Percentiles rank a stretch among this genome's conserved stretches.
These are phyloP conservation scores for Neelides sp. DNA, from an alignment of 1,140 invertebrate genomes.

Conservation along the genomic window DNA sequence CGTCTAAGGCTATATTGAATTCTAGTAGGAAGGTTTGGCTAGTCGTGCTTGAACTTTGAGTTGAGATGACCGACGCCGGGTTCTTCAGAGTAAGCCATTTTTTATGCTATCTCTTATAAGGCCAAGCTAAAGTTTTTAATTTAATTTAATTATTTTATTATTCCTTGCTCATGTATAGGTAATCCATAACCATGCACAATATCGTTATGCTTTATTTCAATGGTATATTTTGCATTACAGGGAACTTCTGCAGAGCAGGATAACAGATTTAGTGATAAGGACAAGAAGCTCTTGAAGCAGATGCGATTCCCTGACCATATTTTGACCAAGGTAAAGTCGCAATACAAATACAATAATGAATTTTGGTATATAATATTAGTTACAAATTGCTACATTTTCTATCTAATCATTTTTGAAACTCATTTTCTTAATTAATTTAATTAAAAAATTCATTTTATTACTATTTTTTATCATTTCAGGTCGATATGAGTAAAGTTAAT, in stretches of 20 bases:
- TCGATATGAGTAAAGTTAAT: constrained; percentile 98
- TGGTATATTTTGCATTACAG: constrained; percentile 42
- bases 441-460: constrained; percentile 10
- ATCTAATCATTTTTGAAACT: constrained; percentile 11
- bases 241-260: constrained; percentile 97
- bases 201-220: background rate
- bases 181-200: background rate
- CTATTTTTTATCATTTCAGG: constrained; percentile 46
- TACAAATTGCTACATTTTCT: constrained; percentile 11
- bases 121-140: background rate
- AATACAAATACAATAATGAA: background rate
- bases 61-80: constrained; percentile 41
- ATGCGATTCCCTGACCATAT: constrained; percentile 95
- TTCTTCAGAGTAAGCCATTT: constrained; percentile 40
- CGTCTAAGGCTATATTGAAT: too few species aligned
- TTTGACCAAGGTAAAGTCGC: constrained; percentile 60
- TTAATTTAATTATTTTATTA: constrained; percentile 3
- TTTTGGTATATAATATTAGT: constrained; percentile 3
- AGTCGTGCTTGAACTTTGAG: constrained; percentile 87
- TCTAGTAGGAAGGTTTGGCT: too few species aligned
- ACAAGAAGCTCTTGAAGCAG: constrained; percentile 95
- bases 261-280: constrained; percentile 96
- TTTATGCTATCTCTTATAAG: constrained; percentile 1
- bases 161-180: background rate
- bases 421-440: background rate